phyloP scores from a whole-genome alignment of 2,797 vertebrate species.

The Paguma larvata region DNA sequence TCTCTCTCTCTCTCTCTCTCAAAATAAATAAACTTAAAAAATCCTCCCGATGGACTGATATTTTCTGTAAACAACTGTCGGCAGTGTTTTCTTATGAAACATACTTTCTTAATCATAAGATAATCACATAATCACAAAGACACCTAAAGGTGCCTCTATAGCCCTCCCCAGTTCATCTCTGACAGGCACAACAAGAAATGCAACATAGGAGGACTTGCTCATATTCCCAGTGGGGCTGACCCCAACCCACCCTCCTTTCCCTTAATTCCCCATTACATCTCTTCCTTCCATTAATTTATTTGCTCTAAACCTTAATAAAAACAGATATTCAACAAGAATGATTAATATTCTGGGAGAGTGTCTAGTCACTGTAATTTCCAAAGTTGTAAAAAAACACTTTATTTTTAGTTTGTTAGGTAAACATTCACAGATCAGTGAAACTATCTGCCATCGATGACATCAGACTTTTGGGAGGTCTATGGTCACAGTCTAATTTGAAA shows the following conservation, averaged over 20 bases:
- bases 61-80: constrained; percentile 3
- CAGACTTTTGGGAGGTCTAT: constrained; percentile 68
- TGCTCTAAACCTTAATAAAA: constrained; percentile 53
- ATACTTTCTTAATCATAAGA: not conserved
- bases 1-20: no score
- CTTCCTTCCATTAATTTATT: constrained; percentile 42
- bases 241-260: not conserved
- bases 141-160: not conserved
- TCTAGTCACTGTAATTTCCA: constrained; percentile 37
- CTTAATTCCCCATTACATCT: not conserved
- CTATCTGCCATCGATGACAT: constrained; percentile 62
- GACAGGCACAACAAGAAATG: not conserved
- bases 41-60: not conserved
- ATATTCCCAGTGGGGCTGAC: not conserved
- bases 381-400: constrained; percentile 37
- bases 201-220: not conserved
- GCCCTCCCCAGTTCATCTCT: not conserved
- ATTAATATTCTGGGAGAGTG: constrained; percentile 34
- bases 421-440: constrained; percentile 58
- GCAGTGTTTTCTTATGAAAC: not conserved
- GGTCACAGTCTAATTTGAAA: constrained; percentile 62
- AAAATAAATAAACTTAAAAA: not conserved
- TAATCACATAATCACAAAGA: not conserved
- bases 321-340: constrained; percentile 44
- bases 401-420: constrained; percentile 68